A percentile compares a stretch with the other conserved stretches of the same genome.
Conservation (phyloP, 1,140 invertebrate species). For the Myzus persicae region DNA sequence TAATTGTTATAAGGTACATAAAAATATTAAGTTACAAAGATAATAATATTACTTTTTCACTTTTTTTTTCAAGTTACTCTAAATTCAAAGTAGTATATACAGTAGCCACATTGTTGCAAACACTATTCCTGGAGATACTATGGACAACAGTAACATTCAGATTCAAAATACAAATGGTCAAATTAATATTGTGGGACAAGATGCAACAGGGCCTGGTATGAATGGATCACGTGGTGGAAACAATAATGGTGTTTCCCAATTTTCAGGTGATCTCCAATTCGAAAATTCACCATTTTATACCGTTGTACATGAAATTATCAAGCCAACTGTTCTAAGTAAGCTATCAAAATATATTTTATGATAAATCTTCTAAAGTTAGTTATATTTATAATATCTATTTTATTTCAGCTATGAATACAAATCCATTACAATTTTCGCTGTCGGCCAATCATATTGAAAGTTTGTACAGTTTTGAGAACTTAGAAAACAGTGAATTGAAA, state of each 20-base stretch:
- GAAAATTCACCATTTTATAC: constrained; percentile 94
- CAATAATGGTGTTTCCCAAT: background rate
- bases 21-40: too few relatives aligned
- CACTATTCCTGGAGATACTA: background rate
- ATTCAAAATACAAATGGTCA: too few relatives aligned
- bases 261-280: constrained; percentile 83
- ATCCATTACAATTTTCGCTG: background rate
- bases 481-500: too few relatives aligned
- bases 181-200: too few relatives aligned
- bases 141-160: background rate
- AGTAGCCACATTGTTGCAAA: background rate
- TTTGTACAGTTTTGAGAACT: too few relatives aligned
- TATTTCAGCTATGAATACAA: background rate
- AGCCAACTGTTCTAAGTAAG: constrained; percentile 79
- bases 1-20: too few relatives aligned
- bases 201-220: too few relatives aligned
- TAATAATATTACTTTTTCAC: too few relatives aligned
- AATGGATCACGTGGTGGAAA: background rate
- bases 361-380: background rate
- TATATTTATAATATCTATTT: background rate
- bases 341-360: constrained; percentile 11
- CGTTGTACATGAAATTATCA: constrained; percentile 83
- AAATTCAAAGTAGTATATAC: constrained; percentile 36
- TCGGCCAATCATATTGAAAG: background rate
- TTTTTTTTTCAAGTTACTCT: background rate